A percentile compares a stretch with the other conserved stretches of the same genome.
Evolutionary conservation across 2,797 vertebrate genomes (phyloP).

Genomic region (Lacerta bilineata): DNA sequence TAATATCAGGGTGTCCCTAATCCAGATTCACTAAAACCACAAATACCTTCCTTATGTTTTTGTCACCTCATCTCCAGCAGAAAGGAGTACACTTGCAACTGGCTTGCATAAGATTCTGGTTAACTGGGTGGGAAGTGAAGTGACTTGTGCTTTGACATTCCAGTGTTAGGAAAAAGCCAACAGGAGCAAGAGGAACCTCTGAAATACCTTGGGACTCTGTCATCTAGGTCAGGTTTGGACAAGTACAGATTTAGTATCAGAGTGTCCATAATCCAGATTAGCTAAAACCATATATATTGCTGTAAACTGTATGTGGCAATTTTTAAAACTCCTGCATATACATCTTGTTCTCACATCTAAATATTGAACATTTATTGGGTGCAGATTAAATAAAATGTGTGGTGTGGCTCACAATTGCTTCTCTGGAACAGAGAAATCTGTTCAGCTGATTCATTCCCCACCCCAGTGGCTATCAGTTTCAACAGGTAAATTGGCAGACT

Average conservation of each 20-base stretch:
- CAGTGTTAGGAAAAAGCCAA: conserved; percentile 17
- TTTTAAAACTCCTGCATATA: not conserved
- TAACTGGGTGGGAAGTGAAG: not conserved
- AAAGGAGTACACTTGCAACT: not conserved
- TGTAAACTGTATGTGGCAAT: not conserved
- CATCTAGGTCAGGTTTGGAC: conserved; percentile 17
- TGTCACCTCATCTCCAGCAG: not conserved
- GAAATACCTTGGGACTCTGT: not conserved
- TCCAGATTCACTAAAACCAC: no score
- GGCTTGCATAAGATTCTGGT: not conserved
- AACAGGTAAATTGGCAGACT: not conserved
- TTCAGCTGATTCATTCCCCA: not conserved
- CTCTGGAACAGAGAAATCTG: not conserved
- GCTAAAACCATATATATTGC: not conserved
- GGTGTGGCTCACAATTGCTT: not conserved
- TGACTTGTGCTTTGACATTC: not conserved
- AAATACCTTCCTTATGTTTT: not conserved
- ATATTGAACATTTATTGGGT: not conserved
- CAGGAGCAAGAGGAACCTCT: not conserved
- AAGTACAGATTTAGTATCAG: not conserved
- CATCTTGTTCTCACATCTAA: no score
- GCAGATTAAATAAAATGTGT: not conserved
- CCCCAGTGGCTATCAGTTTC: not conserved
- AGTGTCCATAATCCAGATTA: conserved; percentile 6
- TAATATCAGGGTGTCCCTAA: no score